These are phyloP conservation scores for Leptobrachium ailaonicum DNA, from an alignment of 2,113 vertebrate species.

Conservation along the genomic window DNA sequence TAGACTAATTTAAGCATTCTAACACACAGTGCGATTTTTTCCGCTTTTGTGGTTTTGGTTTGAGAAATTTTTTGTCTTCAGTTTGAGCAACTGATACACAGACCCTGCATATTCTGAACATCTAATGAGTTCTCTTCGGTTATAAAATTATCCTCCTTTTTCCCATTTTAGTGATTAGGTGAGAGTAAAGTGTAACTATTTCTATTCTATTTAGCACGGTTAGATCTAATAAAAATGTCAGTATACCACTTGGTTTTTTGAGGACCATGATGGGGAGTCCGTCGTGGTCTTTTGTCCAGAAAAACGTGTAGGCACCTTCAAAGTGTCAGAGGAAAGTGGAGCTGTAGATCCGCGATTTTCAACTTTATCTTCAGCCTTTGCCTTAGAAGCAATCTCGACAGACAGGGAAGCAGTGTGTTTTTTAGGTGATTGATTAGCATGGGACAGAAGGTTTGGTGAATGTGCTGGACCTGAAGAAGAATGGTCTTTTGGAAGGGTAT, in stretches of 20 bases:
- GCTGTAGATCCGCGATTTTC: constrained; percentile 68
- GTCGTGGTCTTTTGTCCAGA: constrained; percentile 65
- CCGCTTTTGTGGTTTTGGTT: no score
- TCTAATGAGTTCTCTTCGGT: constrained; percentile 9
- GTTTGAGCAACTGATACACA: constrained; percentile 25
- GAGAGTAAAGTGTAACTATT: background rate
- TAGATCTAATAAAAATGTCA: constrained; percentile 62
- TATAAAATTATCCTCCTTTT: background rate
- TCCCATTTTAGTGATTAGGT: constrained; percentile 15
- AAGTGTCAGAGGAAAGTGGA: constrained; percentile 68
- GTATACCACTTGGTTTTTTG: constrained; percentile 73
- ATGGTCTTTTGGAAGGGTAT: constrained; percentile 50
- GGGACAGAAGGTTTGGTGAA: constrained; percentile 56
- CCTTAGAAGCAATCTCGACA: constrained; percentile 73
- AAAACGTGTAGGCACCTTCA: constrained; percentile 66
- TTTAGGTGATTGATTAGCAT: constrained; percentile 58
- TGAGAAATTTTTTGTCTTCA: background rate
- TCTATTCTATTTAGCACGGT: constrained; percentile 52
- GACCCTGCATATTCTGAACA: constrained; percentile 13
- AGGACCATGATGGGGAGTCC: constrained; percentile 64
- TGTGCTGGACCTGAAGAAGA: constrained; percentile 53
- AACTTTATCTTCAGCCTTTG: constrained; percentile 61
- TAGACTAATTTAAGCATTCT: no score
- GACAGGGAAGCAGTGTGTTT: constrained; percentile 78
- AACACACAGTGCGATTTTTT: no score